Percentiles rank a stretch among this genome's conserved stretches.
Conservation (phyloP, 2,797 vertebrate genomes). For the Squalus acanthias region DNA sequence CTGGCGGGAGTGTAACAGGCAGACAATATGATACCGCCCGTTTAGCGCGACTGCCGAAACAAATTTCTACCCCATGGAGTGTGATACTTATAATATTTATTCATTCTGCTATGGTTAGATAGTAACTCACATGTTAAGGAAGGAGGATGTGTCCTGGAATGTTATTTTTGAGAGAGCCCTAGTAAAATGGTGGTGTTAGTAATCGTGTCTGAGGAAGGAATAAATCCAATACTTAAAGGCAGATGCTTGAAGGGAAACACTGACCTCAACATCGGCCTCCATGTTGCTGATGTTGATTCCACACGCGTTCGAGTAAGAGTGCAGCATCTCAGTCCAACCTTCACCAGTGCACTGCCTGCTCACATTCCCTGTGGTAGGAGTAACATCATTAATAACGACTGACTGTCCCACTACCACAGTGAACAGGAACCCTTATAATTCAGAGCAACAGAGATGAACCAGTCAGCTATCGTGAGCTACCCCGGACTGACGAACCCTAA, state of each 20-base stretch:
- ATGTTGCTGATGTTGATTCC: background rate
- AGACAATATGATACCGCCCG: background rate
- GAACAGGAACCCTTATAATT: background rate
- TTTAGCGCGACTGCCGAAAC: background rate
- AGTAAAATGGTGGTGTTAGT: background rate
- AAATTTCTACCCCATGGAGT: background rate
- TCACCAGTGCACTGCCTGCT: background rate
- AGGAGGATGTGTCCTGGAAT: background rate
- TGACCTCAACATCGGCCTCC: background rate
- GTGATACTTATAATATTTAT: background rate
- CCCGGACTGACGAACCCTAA: background rate
- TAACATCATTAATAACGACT: background rate
- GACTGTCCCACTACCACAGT: background rate
- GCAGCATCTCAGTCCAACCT: conserved; percentile 19
- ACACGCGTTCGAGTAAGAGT: background rate
- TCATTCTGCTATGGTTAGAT: background rate
- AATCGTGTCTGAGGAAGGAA: background rate
- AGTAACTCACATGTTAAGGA: background rate
- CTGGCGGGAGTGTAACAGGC: too few relatives aligned
- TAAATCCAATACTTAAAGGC: background rate
- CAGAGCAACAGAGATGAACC: background rate
- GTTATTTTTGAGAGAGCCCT: background rate
- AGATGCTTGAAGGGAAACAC: background rate
- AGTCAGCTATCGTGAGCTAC: background rate
- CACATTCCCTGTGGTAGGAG: background rate